phyloP scores from a whole-genome alignment of 2,888 invertebrate genomes.

The Lasioglossum pauxillum region DNA sequence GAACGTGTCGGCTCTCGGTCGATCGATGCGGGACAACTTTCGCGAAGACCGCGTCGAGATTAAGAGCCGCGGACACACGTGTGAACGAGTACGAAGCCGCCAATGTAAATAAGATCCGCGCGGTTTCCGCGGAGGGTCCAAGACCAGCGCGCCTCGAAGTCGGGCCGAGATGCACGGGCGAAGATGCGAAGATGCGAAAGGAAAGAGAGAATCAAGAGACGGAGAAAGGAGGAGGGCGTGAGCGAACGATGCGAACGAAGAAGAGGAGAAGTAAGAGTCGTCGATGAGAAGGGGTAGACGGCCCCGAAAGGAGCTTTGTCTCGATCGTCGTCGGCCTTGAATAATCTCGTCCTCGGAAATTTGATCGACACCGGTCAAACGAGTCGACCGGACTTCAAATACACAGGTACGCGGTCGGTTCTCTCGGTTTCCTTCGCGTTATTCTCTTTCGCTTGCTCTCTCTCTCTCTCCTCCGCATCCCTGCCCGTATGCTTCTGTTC shows the following conservation, averaged over 20 bases:
- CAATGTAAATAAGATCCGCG: too few species aligned
- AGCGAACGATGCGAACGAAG: slow-evolving; percentile 6
- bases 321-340: slow-evolving; percentile 78
- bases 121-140: too few species aligned
- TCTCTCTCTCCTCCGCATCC: background rate
- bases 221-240: slow-evolving; percentile 24
- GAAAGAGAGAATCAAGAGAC: background rate
- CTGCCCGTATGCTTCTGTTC: slow-evolving; percentile 19
- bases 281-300: slow-evolving; percentile 41
- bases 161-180: background rate
- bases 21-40: background rate
- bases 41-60: background rate
- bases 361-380: slow-evolving; percentile 84
- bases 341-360: slow-evolving; percentile 81
- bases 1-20: background rate
- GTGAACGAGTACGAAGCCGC: too few species aligned
- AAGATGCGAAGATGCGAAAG: background rate
- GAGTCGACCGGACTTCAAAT: slow-evolving; percentile 77
- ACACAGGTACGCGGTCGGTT: slow-evolving; percentile 48
- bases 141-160: background rate
- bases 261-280: slow-evolving; percentile 35
- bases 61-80: background rate
- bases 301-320: slow-evolving; percentile 75
- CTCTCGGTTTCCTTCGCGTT: slow-evolving; percentile 27
- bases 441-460: background rate